phyloP scores from a whole-genome alignment of 2,797 vertebrate genomes.

The Oophaga sylvatica region DNA sequence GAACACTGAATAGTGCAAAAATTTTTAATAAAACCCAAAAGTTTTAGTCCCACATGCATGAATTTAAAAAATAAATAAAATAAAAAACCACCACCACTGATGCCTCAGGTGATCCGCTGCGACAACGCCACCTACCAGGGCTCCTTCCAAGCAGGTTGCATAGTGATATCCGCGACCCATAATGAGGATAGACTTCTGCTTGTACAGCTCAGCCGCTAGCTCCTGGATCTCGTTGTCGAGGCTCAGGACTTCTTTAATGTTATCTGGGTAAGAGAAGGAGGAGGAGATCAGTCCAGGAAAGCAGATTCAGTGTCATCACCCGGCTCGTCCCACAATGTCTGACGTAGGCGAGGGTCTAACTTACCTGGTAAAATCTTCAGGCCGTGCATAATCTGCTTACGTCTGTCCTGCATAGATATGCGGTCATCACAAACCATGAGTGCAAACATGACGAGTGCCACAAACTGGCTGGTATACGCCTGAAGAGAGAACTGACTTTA shows the following conservation, averaged over 20 bases:
- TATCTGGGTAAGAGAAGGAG: constrained; percentile 72
- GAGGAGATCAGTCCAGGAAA: not conserved
- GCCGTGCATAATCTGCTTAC: constrained; percentile 92
- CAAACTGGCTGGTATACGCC: constrained; percentile 98
- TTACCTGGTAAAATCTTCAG: constrained; percentile 90
- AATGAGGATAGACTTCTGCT: constrained; percentile 97
- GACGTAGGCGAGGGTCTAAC: not conserved
- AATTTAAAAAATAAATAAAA: no score
- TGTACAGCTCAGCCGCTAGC: constrained; percentile 89
- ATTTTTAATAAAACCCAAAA: no score
- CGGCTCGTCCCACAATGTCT: not conserved
- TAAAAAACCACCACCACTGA: no score
- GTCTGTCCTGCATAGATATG: constrained; percentile 95
- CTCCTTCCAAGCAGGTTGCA: constrained; percentile 94
- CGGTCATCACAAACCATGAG: constrained; percentile 96
- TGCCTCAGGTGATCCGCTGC: no score
- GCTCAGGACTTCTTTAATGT: constrained; percentile 94
- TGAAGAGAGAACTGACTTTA: constrained; percentile 63
- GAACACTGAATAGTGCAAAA: no score
- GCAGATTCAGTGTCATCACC: not conserved
- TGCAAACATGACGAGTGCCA: constrained; percentile 96
- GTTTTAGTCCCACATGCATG: no score
- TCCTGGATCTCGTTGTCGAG: constrained; percentile 98
- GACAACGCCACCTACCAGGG: constrained; percentile 80
- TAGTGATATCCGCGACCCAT: constrained; percentile 99